A percentile compares a stretch with the other conserved stretches of the same genome.
Conservation (phyloP, 2,888 invertebrate genomes). For the Aporophyla nigra region DNA sequence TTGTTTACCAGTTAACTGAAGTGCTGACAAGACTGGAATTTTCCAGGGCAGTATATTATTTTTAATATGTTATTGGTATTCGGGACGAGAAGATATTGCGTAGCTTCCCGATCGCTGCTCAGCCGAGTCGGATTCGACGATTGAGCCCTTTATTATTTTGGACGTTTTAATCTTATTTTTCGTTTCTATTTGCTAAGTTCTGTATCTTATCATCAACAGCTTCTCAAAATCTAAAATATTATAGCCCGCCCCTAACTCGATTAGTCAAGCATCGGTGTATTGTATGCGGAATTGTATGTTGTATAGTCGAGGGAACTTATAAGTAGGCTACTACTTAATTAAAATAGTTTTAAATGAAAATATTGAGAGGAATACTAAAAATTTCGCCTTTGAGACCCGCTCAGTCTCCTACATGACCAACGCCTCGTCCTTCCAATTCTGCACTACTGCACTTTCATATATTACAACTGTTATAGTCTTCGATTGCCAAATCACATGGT, state of each 20-base stretch:
- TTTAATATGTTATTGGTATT: too few species aligned
- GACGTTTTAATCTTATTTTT: background rate
- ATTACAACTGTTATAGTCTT: slow-evolving; percentile 42
- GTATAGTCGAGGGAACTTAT: background rate
- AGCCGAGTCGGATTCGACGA: too few species aligned
- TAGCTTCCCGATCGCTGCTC: too few species aligned
- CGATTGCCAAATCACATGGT: slow-evolving; percentile 47
- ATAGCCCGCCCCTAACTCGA: background rate
- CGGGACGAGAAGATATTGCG: too few species aligned
- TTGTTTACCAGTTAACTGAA: background rate
- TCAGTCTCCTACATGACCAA: background rate
- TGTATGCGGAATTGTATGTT: background rate
- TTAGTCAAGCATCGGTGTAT: background rate
- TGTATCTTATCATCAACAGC: too few species aligned
- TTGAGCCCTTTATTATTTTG: too few species aligned
- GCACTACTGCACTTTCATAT: slow-evolving; percentile 43
- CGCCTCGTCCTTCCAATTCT: slow-evolving; percentile 12
- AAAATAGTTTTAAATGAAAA: background rate
- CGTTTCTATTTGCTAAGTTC: background rate
- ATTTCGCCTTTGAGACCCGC: background rate
- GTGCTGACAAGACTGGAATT: background rate
- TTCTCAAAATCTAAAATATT: too few species aligned
- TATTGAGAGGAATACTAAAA: background rate
- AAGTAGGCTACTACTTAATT: background rate
- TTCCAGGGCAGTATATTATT: background rate